phyloP scores from a whole-genome alignment of 2,113 vertebrate species.

The Talpa occidentalis region DNA sequence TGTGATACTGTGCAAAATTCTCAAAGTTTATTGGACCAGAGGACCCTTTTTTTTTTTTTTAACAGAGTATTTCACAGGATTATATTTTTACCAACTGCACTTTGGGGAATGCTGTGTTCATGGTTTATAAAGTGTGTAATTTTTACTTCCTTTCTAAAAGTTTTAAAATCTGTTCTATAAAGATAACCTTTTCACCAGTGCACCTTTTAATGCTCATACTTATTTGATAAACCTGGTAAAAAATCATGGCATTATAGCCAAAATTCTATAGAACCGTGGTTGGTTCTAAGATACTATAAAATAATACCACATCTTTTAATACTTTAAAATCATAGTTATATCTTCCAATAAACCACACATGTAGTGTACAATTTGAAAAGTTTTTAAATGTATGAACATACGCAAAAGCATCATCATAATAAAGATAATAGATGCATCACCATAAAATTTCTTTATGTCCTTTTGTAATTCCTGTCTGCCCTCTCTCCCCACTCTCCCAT shows the following conservation, averaged over 20 bases:
- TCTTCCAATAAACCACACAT: background rate
- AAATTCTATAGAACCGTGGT: too few species aligned
- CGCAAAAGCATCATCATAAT: background rate
- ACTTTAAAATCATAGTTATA: background rate
- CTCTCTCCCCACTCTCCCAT: background rate
- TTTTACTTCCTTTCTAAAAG: conserved; percentile 53
- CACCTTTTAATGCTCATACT: conserved; percentile 27
- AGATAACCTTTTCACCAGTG: background rate
- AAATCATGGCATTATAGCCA: conserved; percentile 10
- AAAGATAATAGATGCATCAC: background rate
- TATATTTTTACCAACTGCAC: conserved; percentile 60
- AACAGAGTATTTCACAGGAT: conserved; percentile 41
- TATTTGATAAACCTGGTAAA: background rate
- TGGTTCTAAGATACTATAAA: background rate
- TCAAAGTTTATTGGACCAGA: conserved; percentile 48
- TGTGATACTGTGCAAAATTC: background rate
- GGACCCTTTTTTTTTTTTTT: background rate
- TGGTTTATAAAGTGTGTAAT: conserved; percentile 49
- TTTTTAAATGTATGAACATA: background rate
- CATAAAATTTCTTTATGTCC: background rate
- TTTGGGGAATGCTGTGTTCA: conserved; percentile 49
- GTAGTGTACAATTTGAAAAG: background rate
- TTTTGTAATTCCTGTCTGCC: background rate
- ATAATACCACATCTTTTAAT: background rate
- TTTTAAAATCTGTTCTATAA: conserved; percentile 14